phyloP scores from a whole-genome alignment of 2,797 vertebrate species.

The Leontocebus nigricollis region DNA sequence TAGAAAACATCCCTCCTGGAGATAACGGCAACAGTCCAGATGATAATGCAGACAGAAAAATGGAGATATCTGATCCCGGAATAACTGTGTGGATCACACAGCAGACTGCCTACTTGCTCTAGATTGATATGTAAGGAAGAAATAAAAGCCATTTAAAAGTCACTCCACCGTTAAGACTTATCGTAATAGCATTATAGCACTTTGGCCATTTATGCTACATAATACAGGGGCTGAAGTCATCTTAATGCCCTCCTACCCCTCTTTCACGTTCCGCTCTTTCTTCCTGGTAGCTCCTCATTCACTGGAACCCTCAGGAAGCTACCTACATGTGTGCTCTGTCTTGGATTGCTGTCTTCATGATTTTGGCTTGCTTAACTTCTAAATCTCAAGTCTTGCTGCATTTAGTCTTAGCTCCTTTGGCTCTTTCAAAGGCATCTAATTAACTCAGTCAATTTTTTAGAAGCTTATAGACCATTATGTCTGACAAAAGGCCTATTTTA shows the following conservation, averaged over 20 bases:
- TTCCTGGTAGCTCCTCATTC: background rate
- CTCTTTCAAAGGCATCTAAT: slow-evolving; percentile 14
- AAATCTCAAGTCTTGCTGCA: background rate
- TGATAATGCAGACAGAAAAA: background rate
- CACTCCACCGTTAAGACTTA: background rate
- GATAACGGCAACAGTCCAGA: background rate
- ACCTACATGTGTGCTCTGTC: background rate
- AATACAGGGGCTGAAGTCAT: background rate
- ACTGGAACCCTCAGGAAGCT: background rate
- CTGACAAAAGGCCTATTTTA: background rate
- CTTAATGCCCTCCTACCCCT: background rate
- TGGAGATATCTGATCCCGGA: background rate
- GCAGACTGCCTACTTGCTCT: background rate
- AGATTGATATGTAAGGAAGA: background rate
- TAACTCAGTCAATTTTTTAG: background rate
- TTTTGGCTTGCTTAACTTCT: background rate
- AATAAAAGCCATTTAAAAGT: background rate
- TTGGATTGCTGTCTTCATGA: background rate
- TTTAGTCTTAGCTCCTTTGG: slow-evolving; percentile 9
- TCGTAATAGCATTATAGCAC: background rate
- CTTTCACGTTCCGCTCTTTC: background rate
- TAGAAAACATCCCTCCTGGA: background rate
- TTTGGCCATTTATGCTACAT: background rate
- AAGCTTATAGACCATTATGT: background rate
- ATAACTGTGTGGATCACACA: background rate